Percentiles rank a stretch among this genome's conserved stretches.
phyloP scores from a whole-genome alignment of 2,888 invertebrate species.

The Noctuana brunneofusca region DNA sequence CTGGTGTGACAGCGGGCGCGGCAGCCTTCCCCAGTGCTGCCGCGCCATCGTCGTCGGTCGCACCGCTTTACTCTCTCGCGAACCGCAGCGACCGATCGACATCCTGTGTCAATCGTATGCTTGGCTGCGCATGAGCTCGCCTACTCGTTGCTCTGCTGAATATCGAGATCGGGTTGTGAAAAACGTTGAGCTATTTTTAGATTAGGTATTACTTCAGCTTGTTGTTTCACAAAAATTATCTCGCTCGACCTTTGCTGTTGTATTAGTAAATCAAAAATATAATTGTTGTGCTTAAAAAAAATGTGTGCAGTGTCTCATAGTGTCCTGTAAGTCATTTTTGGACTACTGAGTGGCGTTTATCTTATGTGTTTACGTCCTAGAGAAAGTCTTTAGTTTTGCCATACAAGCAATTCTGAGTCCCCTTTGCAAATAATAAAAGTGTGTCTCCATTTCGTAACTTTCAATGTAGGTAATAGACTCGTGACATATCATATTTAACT shows the following conservation, averaged over 20 bases:
- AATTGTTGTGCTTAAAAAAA: not conserved
- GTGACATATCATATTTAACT: slow-evolving; percentile 44
- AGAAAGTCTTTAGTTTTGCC: slow-evolving; percentile 64
- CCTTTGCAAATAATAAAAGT: slow-evolving; percentile 57
- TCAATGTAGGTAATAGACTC: slow-evolving; percentile 46
- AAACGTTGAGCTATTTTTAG: slow-evolving; percentile 60
- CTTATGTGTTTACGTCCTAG: slow-evolving; percentile 48
- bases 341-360: slow-evolving; percentile 46
- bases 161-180: slow-evolving; percentile 64
- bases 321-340: not conserved
- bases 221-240: slow-evolving; percentile 43
- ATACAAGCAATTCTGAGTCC: slow-evolving; percentile 49
- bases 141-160: slow-evolving; percentile 61
- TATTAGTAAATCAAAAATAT: slow-evolving; percentile 18
- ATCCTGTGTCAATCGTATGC: slow-evolving; percentile 63
- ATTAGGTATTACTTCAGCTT: slow-evolving; percentile 50
- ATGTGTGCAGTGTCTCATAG: slow-evolving; percentile 3
- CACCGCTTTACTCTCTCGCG: slow-evolving; percentile 57
- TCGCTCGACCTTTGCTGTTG: slow-evolving; percentile 32
- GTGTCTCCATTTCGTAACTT: slow-evolving; percentile 55
- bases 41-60: slow-evolving; percentile 68
- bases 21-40: slow-evolving; percentile 61
- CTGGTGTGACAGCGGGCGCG: slow-evolving; percentile 37
- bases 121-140: slow-evolving; percentile 60
- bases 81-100: slow-evolving; percentile 54